A percentile compares a stretch with the other conserved stretches of the same genome.
These are phyloP conservation scores for Seriola quinqueradiata DNA, from an alignment of 2,113 vertebrate genomes.

Conservation along the genomic window DNA sequence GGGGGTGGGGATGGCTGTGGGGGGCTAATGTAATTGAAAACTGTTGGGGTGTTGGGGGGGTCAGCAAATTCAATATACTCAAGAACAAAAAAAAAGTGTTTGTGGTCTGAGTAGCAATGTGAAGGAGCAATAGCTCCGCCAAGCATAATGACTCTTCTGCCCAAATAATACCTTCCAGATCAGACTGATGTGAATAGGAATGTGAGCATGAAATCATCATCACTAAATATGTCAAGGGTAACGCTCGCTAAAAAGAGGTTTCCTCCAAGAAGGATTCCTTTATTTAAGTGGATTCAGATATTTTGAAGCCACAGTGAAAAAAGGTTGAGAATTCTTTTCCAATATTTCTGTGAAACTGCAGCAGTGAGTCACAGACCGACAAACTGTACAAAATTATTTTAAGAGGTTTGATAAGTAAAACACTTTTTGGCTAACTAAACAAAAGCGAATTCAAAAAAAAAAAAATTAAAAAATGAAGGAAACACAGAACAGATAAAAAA, in stretches of 20 bases:
- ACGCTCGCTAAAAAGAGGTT: constrained; percentile 12
- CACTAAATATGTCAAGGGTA: constrained; percentile 39
- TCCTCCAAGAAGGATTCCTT: constrained; percentile 25
- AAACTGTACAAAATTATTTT: neutral
- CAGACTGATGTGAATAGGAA: constrained; percentile 37
- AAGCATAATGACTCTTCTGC: constrained; percentile 39
- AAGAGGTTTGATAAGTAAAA: neutral
- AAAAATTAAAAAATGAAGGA: neutral
- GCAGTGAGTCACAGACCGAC: neutral
- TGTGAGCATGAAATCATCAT: constrained; percentile 42
- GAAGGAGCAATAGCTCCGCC: constrained; percentile 47
- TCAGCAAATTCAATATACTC: constrained; percentile 74
- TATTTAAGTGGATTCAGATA: constrained; percentile 24
- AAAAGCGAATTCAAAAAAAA: neutral
- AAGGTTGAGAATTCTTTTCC: neutral
- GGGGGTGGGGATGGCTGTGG: neutral
- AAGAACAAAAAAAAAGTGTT: constrained; percentile 29
- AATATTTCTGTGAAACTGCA: neutral
- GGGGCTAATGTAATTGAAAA: constrained; percentile 80
- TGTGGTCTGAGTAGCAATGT: constrained; percentile 62
- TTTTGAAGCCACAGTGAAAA: neutral
- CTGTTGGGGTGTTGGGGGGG: constrained; percentile 57
- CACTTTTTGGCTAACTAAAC: neutral
- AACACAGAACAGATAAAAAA: neutral
- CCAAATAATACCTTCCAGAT: constrained; percentile 46